These are phyloP conservation scores for Noctuana brunneofusca DNA, from an alignment of 2,888 invertebrate species.

Conservation along the genomic window DNA sequence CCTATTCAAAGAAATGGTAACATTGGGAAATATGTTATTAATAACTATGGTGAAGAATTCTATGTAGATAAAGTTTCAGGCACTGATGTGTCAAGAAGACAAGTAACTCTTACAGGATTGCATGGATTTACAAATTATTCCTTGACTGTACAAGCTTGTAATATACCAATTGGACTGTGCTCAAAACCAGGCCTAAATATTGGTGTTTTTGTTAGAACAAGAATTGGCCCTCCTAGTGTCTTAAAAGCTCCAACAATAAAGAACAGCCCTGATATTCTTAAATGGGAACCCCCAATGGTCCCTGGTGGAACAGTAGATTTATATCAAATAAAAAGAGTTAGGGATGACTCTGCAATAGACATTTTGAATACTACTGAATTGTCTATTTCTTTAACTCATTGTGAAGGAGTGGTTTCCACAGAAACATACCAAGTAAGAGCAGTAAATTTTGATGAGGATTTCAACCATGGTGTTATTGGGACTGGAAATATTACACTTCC, in stretches of 20 bases:
- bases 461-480: constrained; percentile 57
- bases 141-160: constrained; percentile 88
- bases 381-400: constrained; percentile 50
- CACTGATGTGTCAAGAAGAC: constrained; percentile 54
- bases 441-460: constrained; percentile 66
- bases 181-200: constrained; percentile 79
- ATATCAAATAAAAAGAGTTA: constrained; percentile 80
- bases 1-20: constrained; percentile 89
- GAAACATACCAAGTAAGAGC: constrained; percentile 72
- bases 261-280: constrained; percentile 58
- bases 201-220: constrained; percentile 80
- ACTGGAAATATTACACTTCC: constrained; percentile 54
- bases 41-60: constrained; percentile 65
- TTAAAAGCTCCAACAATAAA: constrained; percentile 58
- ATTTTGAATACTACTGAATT: constrained; percentile 61
- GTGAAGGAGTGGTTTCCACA: constrained; percentile 60
- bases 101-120: constrained; percentile 64
- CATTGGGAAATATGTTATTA: constrained; percentile 86
- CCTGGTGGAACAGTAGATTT: constrained; percentile 81
- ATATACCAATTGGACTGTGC: constrained; percentile 80
- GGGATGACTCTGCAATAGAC: constrained; percentile 52
- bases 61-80: constrained; percentile 52
- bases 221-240: constrained; percentile 83
- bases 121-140: constrained; percentile 86
- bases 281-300: constrained; percentile 77